These are phyloP conservation scores for Mythimna ferrago DNA, from an alignment of 2,888 invertebrate genomes.

Conservation along the genomic window DNA sequence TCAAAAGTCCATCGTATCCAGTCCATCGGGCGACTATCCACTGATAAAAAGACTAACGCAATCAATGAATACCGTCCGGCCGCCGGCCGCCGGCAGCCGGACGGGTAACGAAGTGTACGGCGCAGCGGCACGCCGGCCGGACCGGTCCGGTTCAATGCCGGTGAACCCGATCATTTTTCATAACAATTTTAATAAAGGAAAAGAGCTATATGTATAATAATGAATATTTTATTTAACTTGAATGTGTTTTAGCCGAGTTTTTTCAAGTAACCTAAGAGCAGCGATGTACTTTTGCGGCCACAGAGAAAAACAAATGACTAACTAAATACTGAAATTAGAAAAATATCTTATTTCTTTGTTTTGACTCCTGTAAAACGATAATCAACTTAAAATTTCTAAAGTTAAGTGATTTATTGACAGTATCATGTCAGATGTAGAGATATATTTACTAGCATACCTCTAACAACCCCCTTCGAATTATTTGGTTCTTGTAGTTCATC, in stretches of 20 bases:
- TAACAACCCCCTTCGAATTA: too few species aligned
- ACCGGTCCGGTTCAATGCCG: slow-evolving; percentile 16
- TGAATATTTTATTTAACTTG: too few species aligned
- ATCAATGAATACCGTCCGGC: slow-evolving; percentile 45
- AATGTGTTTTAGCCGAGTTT: too few species aligned
- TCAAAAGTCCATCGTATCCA: slow-evolving; percentile 3
- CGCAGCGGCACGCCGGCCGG: slow-evolving; percentile 37
- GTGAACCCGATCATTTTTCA: slow-evolving; percentile 30
- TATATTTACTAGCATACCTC: too few species aligned
- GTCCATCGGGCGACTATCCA: slow-evolving; percentile 15
- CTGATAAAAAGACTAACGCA: slow-evolving; percentile 44
- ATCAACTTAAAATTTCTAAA: background rate
- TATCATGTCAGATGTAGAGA: background rate
- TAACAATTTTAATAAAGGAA: slow-evolving; percentile 10
- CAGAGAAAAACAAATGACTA: too few species aligned
- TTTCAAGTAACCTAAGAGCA: too few species aligned
- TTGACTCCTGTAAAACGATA: background rate
- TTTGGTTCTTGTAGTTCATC: too few species aligned
- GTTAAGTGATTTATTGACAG: background rate
- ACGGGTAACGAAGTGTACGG: slow-evolving; percentile 46
- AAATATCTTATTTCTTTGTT: background rate
- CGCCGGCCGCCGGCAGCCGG: slow-evolving; percentile 18
- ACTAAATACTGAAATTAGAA: background rate
- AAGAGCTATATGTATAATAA: background rate
- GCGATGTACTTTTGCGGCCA: too few species aligned